Base-by-base conservation (phyloP, 1,140 invertebrate species). In the Arion vulgaris region DNA sequence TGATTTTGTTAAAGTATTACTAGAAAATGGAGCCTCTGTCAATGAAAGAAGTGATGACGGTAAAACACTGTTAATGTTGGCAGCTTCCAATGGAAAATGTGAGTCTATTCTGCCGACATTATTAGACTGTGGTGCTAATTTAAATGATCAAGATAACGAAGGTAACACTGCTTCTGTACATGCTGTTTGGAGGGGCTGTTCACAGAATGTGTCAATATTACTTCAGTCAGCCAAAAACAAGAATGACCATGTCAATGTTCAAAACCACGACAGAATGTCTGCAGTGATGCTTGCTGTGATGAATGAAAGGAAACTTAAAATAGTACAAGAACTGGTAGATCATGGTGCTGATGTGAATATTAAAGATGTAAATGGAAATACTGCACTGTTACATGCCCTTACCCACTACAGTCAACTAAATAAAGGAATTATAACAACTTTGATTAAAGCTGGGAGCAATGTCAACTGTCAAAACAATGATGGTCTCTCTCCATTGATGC, bases 21-120 rank as follows among this genome's bases (percentile, higher is more conserved):
- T 72, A 72, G 39, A 72, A 13, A 39, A 72, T 45, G 71, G 71
- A 26, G 71, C 71, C 7, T 4, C 23, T 1, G 71, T 72, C 36
- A 39, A 41, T 28, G 26, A 4, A 23, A 72, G 36, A 72, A 41
- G 23, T n/a, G 7, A n/a, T 1, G 19, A 72, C 4, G 36, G 39
- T 1, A 45, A 19, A 45, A 72, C 71, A 32, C 71, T 38, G 41
- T 45, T 72, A 45, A 72, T 72, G 71, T 5, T 72, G 71, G 36
- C 36, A 45, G 36, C 71, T n/a, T 45, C 23, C 1, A 7, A 2
- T 41, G 71, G 26, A 28, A 23, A 9, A 28, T 7, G 36, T 26
- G 71, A 23, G 28, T 11, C 26, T 38, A 5, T 72, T 13, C 23
- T 72, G 28, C 36, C 39, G 71, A 39, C 23, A 13, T 28, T 72